These are phyloP conservation scores for Sphaeridia pumilis DNA, from an alignment of 2,888 invertebrate genomes.

Conservation along the genomic window DNA sequence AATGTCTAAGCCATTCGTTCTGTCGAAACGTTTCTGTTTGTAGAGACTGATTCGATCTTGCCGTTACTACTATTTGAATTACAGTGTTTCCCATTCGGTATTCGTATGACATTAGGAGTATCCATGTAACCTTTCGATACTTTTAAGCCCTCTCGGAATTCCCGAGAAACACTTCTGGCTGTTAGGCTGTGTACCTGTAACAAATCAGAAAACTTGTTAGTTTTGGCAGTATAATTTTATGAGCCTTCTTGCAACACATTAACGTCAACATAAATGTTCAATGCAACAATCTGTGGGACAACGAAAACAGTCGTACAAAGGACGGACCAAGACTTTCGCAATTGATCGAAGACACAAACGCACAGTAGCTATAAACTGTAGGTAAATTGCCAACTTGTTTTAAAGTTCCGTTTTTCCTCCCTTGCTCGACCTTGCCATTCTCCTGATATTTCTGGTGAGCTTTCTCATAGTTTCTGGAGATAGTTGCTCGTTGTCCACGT, in stretches of 20 bases:
- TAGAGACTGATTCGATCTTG: no score
- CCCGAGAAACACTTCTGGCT: slow-evolving; percentile 62
- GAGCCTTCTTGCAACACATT: no score
- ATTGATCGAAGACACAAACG: not conserved
- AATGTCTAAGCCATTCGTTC: no score
- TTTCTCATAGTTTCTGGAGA: slow-evolving; percentile 14
- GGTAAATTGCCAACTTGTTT: no score
- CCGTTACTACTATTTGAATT: no score
- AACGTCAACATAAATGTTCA: no score
- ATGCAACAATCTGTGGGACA: no score
- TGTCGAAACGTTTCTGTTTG: no score
- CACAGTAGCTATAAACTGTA: not conserved
- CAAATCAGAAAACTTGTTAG: slow-evolving; percentile 12
- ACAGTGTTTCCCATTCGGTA: slow-evolving; percentile 12
- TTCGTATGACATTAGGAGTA: slow-evolving; percentile 34
- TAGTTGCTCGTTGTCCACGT: slow-evolving; percentile 1
- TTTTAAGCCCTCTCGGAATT: slow-evolving; percentile 59
- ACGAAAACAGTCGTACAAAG: no score
- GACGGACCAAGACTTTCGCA: no score
- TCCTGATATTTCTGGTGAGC: slow-evolving; percentile 19
- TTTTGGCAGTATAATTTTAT: no score
- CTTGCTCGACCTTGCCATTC: slow-evolving; percentile 19
- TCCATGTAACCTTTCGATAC: slow-evolving; percentile 37
- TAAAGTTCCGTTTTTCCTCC: slow-evolving; percentile 12
- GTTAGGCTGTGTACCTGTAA: slow-evolving; percentile 61